Evolutionary conservation across 1,140 invertebrate species (phyloP), one percentile per base, ranked within the genome.

Genomic region (Solenopsis fugax): DNA sequence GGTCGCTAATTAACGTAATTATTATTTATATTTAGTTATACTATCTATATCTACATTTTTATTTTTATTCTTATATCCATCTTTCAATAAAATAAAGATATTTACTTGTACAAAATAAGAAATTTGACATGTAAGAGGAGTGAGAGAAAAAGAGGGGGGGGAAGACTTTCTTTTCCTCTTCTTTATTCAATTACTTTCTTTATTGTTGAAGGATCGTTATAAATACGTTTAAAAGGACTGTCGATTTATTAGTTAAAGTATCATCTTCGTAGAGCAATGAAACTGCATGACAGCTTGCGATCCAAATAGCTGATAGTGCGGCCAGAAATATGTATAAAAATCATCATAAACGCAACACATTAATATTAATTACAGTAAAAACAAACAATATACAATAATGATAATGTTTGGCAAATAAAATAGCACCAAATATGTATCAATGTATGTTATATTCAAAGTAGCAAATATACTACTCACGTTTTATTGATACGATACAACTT

Each of bases 241-340:
- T 90, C 88, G 91, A 93, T 93, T 94, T 93, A 92, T 92, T 58
- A 21, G 52, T 72, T 52, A 37, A 72, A 72, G 16, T 16, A 48
- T 50, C 24, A 82, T 54, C 50, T 72, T 72, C 9, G 37, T 82
- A 72, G 24, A 58, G 52, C 37, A 72, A 69, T 21, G 13, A 71
- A 82, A 82, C 4, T 45, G 65, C 37, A 21, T 18, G 18, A n/a
- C 5, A 10, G 24, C 52, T 58, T 34, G 78, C 65, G 34, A 72
- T 45, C 16, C 37, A 21, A 82, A 12, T 13, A 45, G 34, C 21
- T 24, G 12, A 58, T 18, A 37, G 13, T 12, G 21, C 1, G 5
- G 50, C 10, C 37, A 45, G 65, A 72, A 58, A 82, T 72, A 52
- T 82, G 12, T n/a, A 71, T 4, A 16, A 60, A 48, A 69, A 54